phyloP scores from a whole-genome alignment of 2,797 vertebrate species.

The Poecile montanus region DNA sequence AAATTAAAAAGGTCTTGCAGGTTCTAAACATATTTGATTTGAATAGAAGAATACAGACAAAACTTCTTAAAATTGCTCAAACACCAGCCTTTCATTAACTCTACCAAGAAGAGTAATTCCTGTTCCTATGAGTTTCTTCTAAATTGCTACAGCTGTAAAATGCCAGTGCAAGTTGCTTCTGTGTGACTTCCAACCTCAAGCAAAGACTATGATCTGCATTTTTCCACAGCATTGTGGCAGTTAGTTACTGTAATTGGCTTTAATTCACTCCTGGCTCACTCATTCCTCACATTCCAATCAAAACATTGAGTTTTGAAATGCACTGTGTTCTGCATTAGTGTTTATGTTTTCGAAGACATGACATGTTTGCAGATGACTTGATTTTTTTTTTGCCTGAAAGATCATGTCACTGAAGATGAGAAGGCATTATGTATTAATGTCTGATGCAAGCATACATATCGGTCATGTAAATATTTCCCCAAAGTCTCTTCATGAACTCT shows the following conservation, averaged over 20 bases:
- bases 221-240: constrained; percentile 10
- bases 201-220: background rate
- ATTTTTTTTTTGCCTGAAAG: background rate
- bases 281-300: constrained; percentile 24
- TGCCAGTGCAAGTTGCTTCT: background rate
- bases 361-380: background rate
- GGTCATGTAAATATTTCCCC: constrained; percentile 1
- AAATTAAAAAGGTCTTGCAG: background rate
- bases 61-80: background rate
- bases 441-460: background rate
- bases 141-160: constrained; percentile 1
- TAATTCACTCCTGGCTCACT: constrained; percentile 7
- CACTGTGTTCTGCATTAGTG: background rate
- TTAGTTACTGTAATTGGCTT: constrained; percentile 23
- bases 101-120: background rate
- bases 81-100: background rate
- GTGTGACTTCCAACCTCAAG: background rate
- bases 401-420: background rate
- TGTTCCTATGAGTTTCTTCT: background rate
- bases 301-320: background rate
- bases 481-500: background rate
- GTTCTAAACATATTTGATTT: background rate
- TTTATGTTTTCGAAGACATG: background rate
- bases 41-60: background rate
- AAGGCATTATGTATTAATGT: background rate